Percentiles rank a stretch among this genome's conserved stretches.
Conservation (phyloP, 1,140 invertebrate species). For the Drosophila novamexicana region DNA sequence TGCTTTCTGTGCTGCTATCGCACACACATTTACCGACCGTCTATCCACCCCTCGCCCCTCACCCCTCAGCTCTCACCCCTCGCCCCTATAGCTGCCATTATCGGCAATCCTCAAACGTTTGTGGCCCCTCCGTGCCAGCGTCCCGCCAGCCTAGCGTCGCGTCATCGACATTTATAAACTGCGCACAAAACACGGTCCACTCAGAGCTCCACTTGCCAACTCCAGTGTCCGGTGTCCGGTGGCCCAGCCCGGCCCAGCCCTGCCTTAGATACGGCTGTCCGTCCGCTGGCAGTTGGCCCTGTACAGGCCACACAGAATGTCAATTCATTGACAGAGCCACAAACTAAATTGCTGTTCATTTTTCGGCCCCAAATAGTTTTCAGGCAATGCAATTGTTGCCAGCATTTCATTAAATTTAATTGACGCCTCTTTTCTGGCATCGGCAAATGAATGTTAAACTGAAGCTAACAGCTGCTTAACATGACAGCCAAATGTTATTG, state of each 20-base stretch:
- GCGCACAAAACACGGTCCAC: conserved; percentile 75
- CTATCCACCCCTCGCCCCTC: neutral
- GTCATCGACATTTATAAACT: conserved; percentile 76
- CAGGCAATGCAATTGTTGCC: conserved; percentile 1
- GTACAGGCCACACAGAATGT: conserved; percentile 15
- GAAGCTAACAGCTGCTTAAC: neutral
- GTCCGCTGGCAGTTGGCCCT: neutral
- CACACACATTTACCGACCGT: neutral
- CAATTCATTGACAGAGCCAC: conserved; percentile 20
- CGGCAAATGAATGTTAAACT: neutral
- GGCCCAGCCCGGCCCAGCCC: neutral
- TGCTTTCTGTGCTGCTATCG: neutral
- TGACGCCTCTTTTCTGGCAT: neutral
- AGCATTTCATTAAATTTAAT: conserved; percentile 5
- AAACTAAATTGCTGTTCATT: conserved; percentile 17
- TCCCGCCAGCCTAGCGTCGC: neutral
- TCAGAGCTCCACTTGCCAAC: conserved; percentile 1
- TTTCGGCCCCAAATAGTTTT: conserved; percentile 1
- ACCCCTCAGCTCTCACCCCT: too few species aligned
- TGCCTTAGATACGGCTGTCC: neutral
- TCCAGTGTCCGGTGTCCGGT: neutral
- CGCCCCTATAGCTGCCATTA: conserved; percentile 54
- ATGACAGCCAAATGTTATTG: neutral
- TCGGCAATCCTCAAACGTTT: conserved; percentile 35
- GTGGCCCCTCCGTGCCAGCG: conserved; percentile 19